Conservation (phyloP, 2,113 vertebrate genomes). For the Microtus oregoni region DNA sequence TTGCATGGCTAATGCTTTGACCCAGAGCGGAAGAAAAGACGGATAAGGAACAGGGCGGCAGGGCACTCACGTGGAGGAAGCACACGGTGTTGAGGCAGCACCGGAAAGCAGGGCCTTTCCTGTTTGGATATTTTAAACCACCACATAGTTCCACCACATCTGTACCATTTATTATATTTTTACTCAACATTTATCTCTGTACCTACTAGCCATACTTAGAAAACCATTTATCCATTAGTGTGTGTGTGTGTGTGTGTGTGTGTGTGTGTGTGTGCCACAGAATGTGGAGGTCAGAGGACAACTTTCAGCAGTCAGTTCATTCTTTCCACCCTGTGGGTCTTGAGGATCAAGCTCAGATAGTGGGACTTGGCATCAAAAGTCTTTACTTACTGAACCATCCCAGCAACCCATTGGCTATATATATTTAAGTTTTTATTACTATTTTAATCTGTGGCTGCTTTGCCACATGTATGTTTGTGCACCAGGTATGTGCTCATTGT, state of each 20-base stretch:
- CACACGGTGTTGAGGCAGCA: background rate
- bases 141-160: background rate
- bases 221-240: background rate
- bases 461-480: background rate
- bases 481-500: background rate
- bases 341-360: background rate
- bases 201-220: background rate
- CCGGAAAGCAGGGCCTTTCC: background rate
- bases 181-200: constrained; percentile 2
- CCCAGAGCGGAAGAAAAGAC: no score
- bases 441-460: background rate
- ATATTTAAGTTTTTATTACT: background rate
- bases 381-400: background rate
- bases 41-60: no score
- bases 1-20: no score
- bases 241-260: background rate
- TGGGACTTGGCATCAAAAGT: background rate
- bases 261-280: background rate
- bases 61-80: no score
- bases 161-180: background rate
- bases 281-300: background rate
- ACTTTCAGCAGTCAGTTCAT: background rate
- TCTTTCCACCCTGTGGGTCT: background rate
- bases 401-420: no score
- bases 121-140: background rate